Base-by-base conservation (phyloP, 2,797 vertebrate genomes). In the Huso huso region DNA sequence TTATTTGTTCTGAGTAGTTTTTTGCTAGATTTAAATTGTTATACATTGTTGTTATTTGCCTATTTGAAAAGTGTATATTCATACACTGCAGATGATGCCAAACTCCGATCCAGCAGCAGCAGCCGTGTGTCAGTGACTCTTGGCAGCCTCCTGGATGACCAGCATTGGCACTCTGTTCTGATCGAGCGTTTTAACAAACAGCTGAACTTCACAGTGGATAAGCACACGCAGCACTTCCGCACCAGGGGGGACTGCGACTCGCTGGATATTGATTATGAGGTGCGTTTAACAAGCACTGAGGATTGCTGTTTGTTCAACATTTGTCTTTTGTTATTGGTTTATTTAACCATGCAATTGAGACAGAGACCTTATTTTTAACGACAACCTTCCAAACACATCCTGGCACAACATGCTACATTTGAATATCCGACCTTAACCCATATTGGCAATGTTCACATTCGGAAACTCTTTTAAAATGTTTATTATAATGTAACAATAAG, bases 201-300 rank as follows among this genome's bases (percentile, higher is more conserved):
- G 76, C 94, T 97, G 64, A 99, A 99, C 85, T 93, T 99, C 81
- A 96, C 93, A 0, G 91, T 99, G 79, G 96, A 99, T 80, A 85
- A 86, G 66, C 83, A 96, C 77, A 93, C 90, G 0, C 93, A 94
- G 69, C 95, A 95, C 74, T 95, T 99, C 78, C 90, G 93, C 57
- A 93, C 92, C 2, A 91, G 89, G 75, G 95, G 95, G 0, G 93
- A 94, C 6, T 91, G 93, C 0, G 93, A 96, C 78, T 92, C 94
- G 7, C 79, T 99, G 81, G 94, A 99, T 74, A 95, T 99, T 15
- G 96, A 98, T 83, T 98, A 98, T 4, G 95, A 99, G 95, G 96
- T 95, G 76, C 61, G 88, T 81, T 18, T 55, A 37, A 37, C 37
- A 37, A 37, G 5, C 37, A 37, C 37, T 37, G 5, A 37, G 37